Evolutionary conservation across 1,140 invertebrate genomes (phyloP), one percentile per base, ranked within the genome.

Genomic region (Solen grandis): DNA sequence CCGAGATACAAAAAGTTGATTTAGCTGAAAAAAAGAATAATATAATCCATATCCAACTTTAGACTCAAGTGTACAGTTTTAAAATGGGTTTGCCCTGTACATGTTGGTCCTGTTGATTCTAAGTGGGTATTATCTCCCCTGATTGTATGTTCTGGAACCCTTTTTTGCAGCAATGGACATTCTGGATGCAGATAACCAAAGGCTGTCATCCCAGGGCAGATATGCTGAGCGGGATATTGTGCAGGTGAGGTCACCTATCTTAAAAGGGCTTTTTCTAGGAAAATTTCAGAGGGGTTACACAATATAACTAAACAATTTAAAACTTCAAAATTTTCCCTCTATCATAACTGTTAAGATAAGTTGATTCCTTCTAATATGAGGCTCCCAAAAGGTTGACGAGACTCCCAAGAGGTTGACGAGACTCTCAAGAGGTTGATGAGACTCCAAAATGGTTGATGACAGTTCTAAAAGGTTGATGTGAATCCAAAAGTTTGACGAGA

Each of bases 171-270:
- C 84, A 0, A 94, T 94, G 94, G 92, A 94, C 82, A 91, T 92
- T 74, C 80, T 94, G 63, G 94, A 95, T 88, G 93, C 92, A 22
- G 94, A 94, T 87, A 90, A 91, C 2, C 90, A 92, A n/a, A 89
- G 92, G 16, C 87, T 94, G 14, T 81, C 83, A 25, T 75, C 68
- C 8, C 41, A 52, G 50, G 89, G 91, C 8, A 92, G 92, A 29
- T 81, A 80, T 69, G 94, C 93, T 22, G 86, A 91, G 29, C 82
- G 94, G 66, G 94, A 94, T 84, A 94, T 94, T 83, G 94, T 94
- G 5, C 94, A 94, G 86, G 77, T 80, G 38, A 68, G 22, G 1
- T 0, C 22, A 36, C 13, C 5, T 35, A 36, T 2, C 14, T 36
- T 1, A 65, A 19, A 31, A 31, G 19, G 29, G 19, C 2, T 29